Evolutionary conservation across 2,888 invertebrate species (phyloP).

Genomic region (Ophonus ardosiacus): DNA sequence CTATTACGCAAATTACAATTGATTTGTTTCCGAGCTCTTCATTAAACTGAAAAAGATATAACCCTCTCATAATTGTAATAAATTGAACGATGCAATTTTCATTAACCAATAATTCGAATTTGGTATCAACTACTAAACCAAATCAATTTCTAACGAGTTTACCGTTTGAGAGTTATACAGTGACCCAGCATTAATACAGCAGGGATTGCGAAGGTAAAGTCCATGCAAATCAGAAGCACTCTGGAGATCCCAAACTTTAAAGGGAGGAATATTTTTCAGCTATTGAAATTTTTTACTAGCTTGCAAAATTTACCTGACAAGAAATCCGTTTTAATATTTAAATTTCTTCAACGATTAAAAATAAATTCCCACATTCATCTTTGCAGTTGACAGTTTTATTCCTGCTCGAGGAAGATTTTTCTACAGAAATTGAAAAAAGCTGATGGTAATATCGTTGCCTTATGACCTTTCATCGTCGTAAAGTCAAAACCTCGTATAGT

Average conservation of each 20-base stretch:
- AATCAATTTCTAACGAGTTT: neutral
- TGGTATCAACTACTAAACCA: neutral
- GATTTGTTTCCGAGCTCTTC: neutral
- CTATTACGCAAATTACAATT: constrained; percentile 19
- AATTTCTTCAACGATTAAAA: constrained; percentile 11
- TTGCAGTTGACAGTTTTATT: neutral
- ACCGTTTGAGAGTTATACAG: constrained; percentile 6
- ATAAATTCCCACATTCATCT: neutral
- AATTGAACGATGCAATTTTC: neutral
- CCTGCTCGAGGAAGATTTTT: neutral
- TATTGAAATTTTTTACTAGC: constrained; percentile 35
- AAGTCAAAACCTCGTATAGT: no score
- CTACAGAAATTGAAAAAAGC: neutral
- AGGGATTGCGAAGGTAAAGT: neutral
- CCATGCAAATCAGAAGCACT: constrained; percentile 29
- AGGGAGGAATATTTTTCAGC: constrained; percentile 37
- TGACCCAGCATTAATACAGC: neutral
- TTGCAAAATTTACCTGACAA: constrained; percentile 19
- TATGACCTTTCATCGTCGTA: no score
- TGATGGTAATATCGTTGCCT: no score
- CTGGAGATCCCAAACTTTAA: neutral
- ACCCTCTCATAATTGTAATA: neutral
- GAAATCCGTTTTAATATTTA: constrained; percentile 32
- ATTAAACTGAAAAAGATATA: no score
- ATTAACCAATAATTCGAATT: neutral